Evolutionary conservation across 1,140 invertebrate species (phyloP).

Genomic region (Metaphire vulgaris): DNA sequence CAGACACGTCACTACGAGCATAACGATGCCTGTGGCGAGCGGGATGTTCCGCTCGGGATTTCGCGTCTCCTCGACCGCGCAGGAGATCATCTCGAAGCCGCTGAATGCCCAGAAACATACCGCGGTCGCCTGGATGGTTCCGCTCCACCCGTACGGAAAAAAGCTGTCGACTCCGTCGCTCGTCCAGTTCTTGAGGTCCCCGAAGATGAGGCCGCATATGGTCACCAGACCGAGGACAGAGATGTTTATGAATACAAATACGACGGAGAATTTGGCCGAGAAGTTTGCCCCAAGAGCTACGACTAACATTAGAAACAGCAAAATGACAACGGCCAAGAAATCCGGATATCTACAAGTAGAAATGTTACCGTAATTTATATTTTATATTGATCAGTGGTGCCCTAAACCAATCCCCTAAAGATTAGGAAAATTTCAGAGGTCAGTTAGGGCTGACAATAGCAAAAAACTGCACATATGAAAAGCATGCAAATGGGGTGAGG

Average conservation of each 20-base stretch:
- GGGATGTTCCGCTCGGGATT: conserved; percentile 40
- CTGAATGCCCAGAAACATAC: conserved; percentile 44
- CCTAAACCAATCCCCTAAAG: no score
- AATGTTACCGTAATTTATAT: no score
- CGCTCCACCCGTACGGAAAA: conserved; percentile 37
- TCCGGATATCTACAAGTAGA: conserved; percentile 29
- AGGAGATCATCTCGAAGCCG: conserved; percentile 64
- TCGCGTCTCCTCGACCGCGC: conserved; percentile 78
- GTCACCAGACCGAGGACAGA: conserved; percentile 39
- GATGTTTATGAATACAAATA: conserved; percentile 33
- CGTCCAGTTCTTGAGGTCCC: conserved; percentile 33
- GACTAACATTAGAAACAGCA: conserved; percentile 50
- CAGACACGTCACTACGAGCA: conserved; percentile 39
- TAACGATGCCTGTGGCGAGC: conserved; percentile 35
- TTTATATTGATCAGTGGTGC: no score
- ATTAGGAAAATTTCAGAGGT: no score
- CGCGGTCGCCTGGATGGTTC: conserved; percentile 55
- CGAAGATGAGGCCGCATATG: conserved; percentile 59
- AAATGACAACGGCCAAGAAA: conserved; percentile 31
- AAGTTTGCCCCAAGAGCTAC: conserved; percentile 50
- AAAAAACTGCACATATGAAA: conserved; percentile 44
- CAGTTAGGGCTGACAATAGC: no score
- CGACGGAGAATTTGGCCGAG: conserved; percentile 34
- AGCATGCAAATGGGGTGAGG: conserved; percentile 42
- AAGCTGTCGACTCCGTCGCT: conserved; percentile 37